phyloP scores from a whole-genome alignment of 1,140 invertebrate species.

The Zaprionus ghesquierei region DNA sequence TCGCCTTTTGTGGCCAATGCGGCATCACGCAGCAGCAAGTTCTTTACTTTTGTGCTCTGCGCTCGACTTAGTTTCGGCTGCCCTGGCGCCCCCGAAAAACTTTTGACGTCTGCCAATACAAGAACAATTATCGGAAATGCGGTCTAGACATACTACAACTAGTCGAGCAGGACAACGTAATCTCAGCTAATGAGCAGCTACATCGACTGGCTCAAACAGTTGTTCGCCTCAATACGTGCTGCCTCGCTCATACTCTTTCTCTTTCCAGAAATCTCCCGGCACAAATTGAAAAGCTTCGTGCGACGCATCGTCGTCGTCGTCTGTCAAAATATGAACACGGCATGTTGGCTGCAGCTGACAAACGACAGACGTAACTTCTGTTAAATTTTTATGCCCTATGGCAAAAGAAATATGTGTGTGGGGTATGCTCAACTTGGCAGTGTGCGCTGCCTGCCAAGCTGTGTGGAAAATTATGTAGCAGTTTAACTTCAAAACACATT shows the following conservation, averaged over 20 bases:
- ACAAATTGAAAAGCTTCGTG: not conserved
- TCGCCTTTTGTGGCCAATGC: slow-evolving; percentile 45
- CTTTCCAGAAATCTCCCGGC: not conserved
- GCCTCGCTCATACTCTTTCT: not conserved
- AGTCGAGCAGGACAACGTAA: slow-evolving; percentile 35
- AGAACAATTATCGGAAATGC: slow-evolving; percentile 76
- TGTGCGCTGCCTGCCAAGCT: not conserved
- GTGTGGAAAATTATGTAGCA: not conserved
- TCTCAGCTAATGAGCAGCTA: slow-evolving; percentile 72
- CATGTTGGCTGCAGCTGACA: slow-evolving; percentile 16
- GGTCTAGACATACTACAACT: slow-evolving; percentile 77
- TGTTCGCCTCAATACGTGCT: not conserved
- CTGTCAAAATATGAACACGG: slow-evolving; percentile 31
- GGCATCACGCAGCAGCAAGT: slow-evolving; percentile 45
- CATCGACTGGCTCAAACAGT: slow-evolving; percentile 4
- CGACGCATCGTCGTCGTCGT: not conserved
- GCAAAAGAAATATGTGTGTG: not conserved
- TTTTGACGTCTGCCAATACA: slow-evolving; percentile 71
- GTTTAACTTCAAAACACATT: not conserved
- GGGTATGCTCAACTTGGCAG: not conserved
- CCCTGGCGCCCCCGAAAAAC: slow-evolving; percentile 32
- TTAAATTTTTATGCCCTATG: slow-evolving; percentile 30
- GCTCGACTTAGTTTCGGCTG: slow-evolving; percentile 56
- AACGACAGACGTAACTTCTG: slow-evolving; percentile 32
- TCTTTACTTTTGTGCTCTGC: slow-evolving; percentile 53